Conservation (phyloP, 2,113 vertebrate species). For the Pelvicachromis taeniatus region DNA sequence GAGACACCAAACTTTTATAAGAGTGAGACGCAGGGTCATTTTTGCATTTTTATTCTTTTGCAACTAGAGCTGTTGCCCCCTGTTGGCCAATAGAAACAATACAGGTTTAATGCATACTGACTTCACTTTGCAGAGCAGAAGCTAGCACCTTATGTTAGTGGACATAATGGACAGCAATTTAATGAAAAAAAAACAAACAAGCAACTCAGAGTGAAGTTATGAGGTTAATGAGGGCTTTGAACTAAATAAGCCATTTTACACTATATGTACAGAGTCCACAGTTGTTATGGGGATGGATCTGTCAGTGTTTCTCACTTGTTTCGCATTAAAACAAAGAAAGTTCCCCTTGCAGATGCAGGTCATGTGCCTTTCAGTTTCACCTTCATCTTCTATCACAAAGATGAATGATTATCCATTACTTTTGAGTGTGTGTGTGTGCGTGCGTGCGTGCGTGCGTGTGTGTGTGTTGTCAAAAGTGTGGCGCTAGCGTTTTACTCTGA, state of each 20-base stretch:
- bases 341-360: background rate
- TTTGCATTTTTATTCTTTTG: background rate
- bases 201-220: background rate
- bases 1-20: no score
- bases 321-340: background rate
- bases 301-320: background rate
- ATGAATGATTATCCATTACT: background rate
- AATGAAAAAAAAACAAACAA: background rate
- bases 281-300: background rate
- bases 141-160: background rate
- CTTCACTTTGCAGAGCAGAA: background rate
- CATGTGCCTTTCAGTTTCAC: background rate
- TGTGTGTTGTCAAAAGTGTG: background rate
- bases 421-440: background rate
- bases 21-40: background rate
- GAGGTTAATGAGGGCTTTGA: background rate
- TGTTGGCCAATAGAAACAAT: background rate
- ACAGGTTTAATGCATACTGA: background rate
- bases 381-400: background rate
- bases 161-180: background rate
- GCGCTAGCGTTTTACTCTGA: background rate
- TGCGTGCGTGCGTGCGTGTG: accelerated
- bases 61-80: background rate
- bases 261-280: no score
- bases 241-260: background rate